phyloP scores from a whole-genome alignment of 2,797 vertebrate species.

The Sebastes vulpes region DNA sequence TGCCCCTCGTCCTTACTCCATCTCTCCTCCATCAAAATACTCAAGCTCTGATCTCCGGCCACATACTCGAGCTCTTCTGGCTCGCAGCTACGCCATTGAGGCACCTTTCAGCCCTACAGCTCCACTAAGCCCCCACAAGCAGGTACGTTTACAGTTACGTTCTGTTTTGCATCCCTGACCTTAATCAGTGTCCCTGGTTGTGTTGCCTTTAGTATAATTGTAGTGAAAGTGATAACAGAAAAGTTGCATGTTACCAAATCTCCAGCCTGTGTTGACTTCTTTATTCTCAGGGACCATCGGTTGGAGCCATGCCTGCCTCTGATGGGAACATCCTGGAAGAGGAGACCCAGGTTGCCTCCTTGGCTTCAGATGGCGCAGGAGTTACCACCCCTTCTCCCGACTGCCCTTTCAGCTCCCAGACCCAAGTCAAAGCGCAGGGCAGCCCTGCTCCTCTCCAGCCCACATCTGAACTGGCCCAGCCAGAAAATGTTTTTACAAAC shows the following conservation, averaged over 20 bases:
- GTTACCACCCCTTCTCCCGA: slow-evolving; percentile 46
- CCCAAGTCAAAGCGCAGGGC: slow-evolving; percentile 42
- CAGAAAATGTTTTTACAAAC: slow-evolving; percentile 2
- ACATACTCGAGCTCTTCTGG: slow-evolving; percentile 51
- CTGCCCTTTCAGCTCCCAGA: slow-evolving; percentile 60
- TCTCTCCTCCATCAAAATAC: slow-evolving; percentile 77
- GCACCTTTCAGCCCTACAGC: slow-evolving; percentile 38
- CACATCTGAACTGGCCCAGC: background rate
- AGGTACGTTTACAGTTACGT: slow-evolving; percentile 34
- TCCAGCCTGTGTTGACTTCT: background rate
- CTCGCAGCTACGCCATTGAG: slow-evolving; percentile 72
- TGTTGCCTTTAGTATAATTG: background rate
- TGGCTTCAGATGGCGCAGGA: slow-evolving; percentile 54
- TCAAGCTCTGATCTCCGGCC: slow-evolving; percentile 77
- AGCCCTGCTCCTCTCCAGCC: background rate
- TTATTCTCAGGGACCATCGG: slow-evolving; percentile 43
- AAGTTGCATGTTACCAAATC: background rate
- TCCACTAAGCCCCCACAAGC: slow-evolving; percentile 14
- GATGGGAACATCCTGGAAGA: slow-evolving; percentile 40
- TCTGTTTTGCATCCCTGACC: background rate
- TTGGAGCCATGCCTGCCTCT: slow-evolving; percentile 42
- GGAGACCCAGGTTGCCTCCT: slow-evolving; percentile 37
- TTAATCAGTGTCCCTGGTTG: background rate
- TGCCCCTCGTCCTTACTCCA: slow-evolving; percentile 49
- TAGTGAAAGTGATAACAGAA: background rate